Percentiles rank a stretch among this genome's conserved stretches.
Evolutionary conservation across 2,888 invertebrate species (phyloP).

Genomic region (Azorinus chamasolen): DNA sequence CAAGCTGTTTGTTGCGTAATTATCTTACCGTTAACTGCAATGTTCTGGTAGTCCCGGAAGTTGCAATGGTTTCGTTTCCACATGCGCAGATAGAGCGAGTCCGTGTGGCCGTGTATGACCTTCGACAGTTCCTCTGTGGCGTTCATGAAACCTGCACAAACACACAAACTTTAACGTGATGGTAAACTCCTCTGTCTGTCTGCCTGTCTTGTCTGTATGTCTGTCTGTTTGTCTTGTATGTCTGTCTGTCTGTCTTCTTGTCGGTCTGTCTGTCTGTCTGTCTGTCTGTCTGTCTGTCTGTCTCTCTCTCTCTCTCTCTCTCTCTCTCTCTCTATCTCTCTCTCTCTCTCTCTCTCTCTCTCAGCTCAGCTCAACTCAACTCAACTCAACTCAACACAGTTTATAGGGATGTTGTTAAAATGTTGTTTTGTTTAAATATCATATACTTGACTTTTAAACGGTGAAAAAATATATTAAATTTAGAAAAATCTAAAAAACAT

Average conservation of each 20-base stretch:
- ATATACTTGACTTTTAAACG: background rate
- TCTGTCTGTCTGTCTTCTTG: background rate
- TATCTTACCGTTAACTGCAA: constrained; percentile 18
- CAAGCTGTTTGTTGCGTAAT: no score
- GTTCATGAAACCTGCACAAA: constrained; percentile 80
- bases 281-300: background rate
- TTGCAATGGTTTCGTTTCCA: constrained; percentile 87
- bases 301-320: background rate
- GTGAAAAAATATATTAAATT: background rate
- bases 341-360: no score
- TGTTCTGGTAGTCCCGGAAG: constrained; percentile 87
- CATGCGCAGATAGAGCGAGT: constrained; percentile 85
- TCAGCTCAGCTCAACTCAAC: no score
- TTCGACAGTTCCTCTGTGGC: constrained; percentile 79
- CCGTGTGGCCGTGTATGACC: constrained; percentile 80
- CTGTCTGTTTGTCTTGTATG: background rate
- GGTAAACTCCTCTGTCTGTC: background rate
- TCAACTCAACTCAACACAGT: background rate
- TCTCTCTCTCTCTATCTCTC: no score
- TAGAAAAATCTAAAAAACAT: no score
- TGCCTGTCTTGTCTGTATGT: background rate
- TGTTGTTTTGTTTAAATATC: background rate
- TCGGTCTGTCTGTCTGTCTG: no score
- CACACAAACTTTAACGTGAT: background rate
- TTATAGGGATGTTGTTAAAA: background rate